Conservation (phyloP, 2,797 vertebrate species). For the Threskiornis aethiopicus region DNA sequence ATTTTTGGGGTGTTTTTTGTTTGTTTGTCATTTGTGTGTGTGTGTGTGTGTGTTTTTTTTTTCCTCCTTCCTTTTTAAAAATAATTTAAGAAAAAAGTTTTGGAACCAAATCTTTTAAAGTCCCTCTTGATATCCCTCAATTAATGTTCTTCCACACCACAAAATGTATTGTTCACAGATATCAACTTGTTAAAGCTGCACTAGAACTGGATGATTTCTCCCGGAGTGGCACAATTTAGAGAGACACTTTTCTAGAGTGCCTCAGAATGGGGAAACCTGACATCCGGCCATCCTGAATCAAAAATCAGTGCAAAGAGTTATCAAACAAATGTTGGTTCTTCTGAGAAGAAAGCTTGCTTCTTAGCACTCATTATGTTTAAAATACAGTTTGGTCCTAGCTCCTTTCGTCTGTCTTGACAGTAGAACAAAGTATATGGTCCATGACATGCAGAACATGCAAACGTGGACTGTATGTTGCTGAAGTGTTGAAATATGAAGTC, state of each 20-base stretch:
- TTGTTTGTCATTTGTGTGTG: neutral
- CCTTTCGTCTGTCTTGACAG: neutral
- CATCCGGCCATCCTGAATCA: neutral
- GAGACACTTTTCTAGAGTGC: neutral
- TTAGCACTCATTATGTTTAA: neutral
- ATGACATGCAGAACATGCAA: neutral
- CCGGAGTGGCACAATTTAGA: neutral
- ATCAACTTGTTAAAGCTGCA: neutral
- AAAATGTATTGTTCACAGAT: neutral
- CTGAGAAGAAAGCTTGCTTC: neutral
- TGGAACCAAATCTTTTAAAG: neutral
- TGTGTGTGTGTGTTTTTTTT: fast-evolving
- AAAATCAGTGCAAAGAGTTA: neutral
- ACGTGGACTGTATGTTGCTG: neutral
- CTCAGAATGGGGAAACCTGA: neutral
- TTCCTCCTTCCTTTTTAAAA: neutral
- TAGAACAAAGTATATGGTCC: neutral
- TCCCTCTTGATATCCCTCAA: neutral
- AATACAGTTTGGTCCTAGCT: neutral
- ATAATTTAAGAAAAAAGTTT: neutral
- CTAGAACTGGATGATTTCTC: neutral
- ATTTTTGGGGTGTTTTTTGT: neutral
- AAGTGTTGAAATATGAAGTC: neutral
- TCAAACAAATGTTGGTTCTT: neutral
- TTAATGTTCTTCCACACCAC: neutral